Conservation (phyloP, 2,797 vertebrate genomes). For the Takifugu ocellatus region DNA sequence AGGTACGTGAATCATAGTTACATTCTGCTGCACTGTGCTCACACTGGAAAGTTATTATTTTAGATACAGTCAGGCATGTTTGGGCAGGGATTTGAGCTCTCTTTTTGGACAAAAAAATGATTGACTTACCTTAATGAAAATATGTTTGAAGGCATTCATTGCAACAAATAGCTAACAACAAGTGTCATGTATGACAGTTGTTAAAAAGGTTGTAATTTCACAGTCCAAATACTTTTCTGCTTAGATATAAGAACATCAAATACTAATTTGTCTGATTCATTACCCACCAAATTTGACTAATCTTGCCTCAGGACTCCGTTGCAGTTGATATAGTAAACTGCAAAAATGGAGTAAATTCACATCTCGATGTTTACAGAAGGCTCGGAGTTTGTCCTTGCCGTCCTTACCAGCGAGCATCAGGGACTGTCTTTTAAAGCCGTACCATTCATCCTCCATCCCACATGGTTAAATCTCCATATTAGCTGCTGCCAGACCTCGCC, state of each 20-base stretch:
- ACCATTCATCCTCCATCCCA: slow-evolving; percentile 8
- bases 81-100: no score
- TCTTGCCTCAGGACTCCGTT: slow-evolving; percentile 29
- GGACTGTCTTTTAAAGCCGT: neutral
- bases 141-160: no score
- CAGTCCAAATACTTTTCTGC: slow-evolving; percentile 35
- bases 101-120: no score
- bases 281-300: slow-evolving; percentile 22
- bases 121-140: no score
- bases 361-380: slow-evolving; percentile 1
- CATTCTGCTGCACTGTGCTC: slow-evolving; percentile 53
- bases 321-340: slow-evolving; percentile 17
- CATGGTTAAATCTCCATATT: slow-evolving; percentile 27
- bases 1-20: slow-evolving; percentile 64
- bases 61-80: slow-evolving; percentile 21
- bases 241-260: no score
- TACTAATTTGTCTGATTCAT: slow-evolving; percentile 32
- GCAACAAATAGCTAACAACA: no score
- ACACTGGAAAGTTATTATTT: slow-evolving; percentile 51
- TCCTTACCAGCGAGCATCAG: neutral
- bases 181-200: no score
- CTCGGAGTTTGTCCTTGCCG: neutral
- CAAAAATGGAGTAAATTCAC: slow-evolving; percentile 1
- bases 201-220: no score
- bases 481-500: slow-evolving; percentile 22